Percentiles rank a stretch among this genome's conserved stretches.
Evolutionary conservation across 2,113 vertebrate genomes (phyloP).

Genomic region (Cisticola juncidis): DNA sequence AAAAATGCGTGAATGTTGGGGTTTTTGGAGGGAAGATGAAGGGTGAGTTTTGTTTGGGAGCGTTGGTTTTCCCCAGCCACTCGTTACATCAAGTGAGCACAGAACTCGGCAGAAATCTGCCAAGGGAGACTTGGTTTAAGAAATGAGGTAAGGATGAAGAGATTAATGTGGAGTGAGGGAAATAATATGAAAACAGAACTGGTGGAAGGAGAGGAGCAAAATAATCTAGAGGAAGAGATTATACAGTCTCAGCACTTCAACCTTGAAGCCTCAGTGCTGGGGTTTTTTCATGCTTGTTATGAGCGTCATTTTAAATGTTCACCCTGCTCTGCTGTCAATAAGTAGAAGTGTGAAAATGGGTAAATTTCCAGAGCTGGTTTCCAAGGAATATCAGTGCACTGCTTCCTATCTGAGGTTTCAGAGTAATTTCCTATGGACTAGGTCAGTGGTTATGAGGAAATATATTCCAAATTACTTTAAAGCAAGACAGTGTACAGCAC

Average conservation of each 20-base stretch:
- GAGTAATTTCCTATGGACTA: neutral
- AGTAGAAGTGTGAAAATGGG: neutral
- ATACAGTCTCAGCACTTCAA: neutral
- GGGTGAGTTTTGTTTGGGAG: neutral
- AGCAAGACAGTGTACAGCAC: neutral
- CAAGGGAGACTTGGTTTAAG: neutral
- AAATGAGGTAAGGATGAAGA: neutral
- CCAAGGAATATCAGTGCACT: neutral
- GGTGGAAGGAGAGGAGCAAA: neutral
- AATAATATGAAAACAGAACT: neutral
- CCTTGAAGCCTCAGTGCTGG: neutral
- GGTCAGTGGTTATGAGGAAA: neutral
- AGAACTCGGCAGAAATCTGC: neutral
- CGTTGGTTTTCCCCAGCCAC: neutral
- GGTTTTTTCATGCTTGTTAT: neutral
- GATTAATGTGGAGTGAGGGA: neutral
- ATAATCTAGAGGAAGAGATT: neutral
- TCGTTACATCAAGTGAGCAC: neutral
- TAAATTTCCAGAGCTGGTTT: neutral
- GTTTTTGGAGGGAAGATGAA: neutral
- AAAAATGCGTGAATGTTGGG: neutral
- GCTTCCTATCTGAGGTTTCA: neutral
- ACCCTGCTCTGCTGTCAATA: neutral
- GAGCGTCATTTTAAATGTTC: neutral
- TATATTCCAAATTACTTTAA: constrained; percentile 3